Evolutionary conservation across 2,888 invertebrate species (phyloP).

Genomic region (Yponomeuta plumbellus): DNA sequence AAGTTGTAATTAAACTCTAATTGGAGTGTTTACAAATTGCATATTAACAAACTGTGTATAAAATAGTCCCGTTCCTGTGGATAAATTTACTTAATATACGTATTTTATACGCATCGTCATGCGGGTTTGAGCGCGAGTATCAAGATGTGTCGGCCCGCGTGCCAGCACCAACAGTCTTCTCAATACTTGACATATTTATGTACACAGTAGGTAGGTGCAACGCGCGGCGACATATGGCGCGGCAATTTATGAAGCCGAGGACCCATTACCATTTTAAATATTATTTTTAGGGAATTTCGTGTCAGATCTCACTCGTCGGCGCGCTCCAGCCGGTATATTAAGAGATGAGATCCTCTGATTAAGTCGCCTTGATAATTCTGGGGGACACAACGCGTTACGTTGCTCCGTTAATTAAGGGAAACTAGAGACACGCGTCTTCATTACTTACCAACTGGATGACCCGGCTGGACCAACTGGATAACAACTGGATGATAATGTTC

Average conservation of each 20-base stretch:
- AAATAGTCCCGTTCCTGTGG: too few species aligned
- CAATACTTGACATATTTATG: constrained; percentile 76
- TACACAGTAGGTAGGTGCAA: constrained; percentile 73
- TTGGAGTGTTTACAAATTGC: too few species aligned
- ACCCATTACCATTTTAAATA: constrained; percentile 77
- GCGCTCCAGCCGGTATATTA: constrained; percentile 51
- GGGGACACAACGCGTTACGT: constrained; percentile 42
- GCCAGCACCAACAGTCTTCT: constrained; percentile 57
- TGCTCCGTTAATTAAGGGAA: constrained; percentile 69
- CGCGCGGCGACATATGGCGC: constrained; percentile 70
- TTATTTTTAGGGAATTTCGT: constrained; percentile 77
- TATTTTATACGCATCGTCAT: too few species aligned
- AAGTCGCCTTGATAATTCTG: constrained; percentile 61
- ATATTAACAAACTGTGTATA: too few species aligned
- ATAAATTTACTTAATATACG: too few species aligned
- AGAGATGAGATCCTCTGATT: constrained; percentile 75
- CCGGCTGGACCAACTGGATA: too few species aligned
- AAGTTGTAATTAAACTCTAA: too few species aligned
- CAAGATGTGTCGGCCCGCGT: constrained; percentile 37
- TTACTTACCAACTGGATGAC: constrained; percentile 18
- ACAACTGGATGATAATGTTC: background rate
- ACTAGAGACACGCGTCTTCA: constrained; percentile 31
- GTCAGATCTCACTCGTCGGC: constrained; percentile 72
- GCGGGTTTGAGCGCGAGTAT: constrained; percentile 34
- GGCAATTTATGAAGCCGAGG: constrained; percentile 73